phyloP scores from a whole-genome alignment of 1,140 invertebrate species.

The Lineus longissimus region DNA sequence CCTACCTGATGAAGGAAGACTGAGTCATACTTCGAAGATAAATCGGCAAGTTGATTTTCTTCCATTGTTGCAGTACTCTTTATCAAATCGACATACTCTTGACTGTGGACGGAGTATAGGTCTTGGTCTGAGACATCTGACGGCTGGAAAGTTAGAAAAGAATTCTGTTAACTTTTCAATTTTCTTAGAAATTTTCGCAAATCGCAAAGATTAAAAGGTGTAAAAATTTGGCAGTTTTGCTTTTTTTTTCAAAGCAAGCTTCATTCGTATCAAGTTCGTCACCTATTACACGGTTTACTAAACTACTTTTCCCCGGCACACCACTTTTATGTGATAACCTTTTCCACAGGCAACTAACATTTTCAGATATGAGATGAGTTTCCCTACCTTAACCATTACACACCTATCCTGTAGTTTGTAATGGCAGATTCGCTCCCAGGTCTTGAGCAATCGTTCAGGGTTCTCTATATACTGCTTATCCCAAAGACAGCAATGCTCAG shows the following conservation, averaged over 20 bases:
- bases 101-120: constrained; percentile 59
- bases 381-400: constrained; percentile 36
- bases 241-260: too few relatives aligned
- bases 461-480: constrained; percentile 77
- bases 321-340: background rate
- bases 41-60: constrained; percentile 61
- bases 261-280: too few relatives aligned
- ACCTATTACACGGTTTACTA: background rate
- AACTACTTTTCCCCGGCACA: background rate
- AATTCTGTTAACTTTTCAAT: constrained; percentile 2
- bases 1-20: constrained; percentile 81
- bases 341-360: too few relatives aligned
- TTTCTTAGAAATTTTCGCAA: too few relatives aligned
- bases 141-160: constrained; percentile 44
- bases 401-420: constrained; percentile 69
- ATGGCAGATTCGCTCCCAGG: constrained; percentile 73
- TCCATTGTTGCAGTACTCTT: constrained; percentile 59
- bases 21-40: constrained; percentile 75
- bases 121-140: constrained; percentile 69
- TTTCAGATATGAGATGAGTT: background rate
- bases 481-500: constrained; percentile 76
- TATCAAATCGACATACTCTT: constrained; percentile 64
- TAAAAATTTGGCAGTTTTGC: too few relatives aligned
- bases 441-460: constrained; percentile 67
- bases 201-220: background rate